Base-by-base conservation (phyloP, 2,113 vertebrate genomes). In the Leucopsar rothschildi region DNA sequence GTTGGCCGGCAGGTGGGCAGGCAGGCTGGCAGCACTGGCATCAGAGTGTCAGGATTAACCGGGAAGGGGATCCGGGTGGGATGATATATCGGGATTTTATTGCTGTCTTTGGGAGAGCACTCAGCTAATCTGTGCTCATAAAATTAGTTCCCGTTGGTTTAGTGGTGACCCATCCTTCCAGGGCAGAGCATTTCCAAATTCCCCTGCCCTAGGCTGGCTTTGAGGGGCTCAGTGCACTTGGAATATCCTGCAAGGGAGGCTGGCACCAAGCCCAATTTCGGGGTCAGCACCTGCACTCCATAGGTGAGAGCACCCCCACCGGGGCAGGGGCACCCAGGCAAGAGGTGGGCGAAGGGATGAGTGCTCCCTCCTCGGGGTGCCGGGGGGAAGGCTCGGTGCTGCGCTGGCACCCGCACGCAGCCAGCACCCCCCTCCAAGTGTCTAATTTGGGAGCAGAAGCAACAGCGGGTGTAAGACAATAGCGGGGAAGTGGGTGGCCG, bases 391-490 rank as follows among this genome's bases (percentile, higher is more conserved):
- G 78, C 70, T 68, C 57, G 21, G 59, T 69, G 76, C 90, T 76
- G 78, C 1, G 5, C 82, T 66, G 82, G 87, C 81, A 87, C 61
- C 82, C 2, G 47, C 73, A 27, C 9, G 9, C 86, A 78, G 61
- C 81, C 56, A 44, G 72, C 69, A 57, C 77, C 50, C 81, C 37
- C n/a, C 39, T 61, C 50, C 40, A 44, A 82, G 61, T 44, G 6
- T 92, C 84, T 88, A 93, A 88, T 93, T 95, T 66, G 73, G 92
- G 93, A 93, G 80, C 87, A 92, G 90, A 95, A 92, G 88, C 93
- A 95, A 93, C 90, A 95, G 88, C 85, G 94, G 91, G 86, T 86
- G 92, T 88, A 88, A 92, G 90, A 94, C 90, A 94, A 95, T 92
- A 91, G 95, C 81, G 5, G 72, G 39, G 89, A 96, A 90, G 93